A percentile compares a stretch with the other conserved stretches of the same genome.
These are phyloP conservation scores for Calosoma granatense DNA, from an alignment of 1,140 invertebrate genomes.

Conservation along the genomic window DNA sequence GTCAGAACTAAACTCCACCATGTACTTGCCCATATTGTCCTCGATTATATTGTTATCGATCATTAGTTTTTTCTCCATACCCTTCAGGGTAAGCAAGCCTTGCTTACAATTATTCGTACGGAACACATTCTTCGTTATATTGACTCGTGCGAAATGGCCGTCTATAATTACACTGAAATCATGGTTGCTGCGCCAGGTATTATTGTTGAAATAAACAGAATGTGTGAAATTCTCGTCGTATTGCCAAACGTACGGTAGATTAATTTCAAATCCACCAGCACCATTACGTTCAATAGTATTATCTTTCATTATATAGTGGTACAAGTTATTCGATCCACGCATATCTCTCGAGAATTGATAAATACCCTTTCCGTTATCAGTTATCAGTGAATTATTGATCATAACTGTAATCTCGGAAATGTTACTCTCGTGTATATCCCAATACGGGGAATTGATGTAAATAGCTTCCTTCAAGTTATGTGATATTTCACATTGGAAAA, in stretches of 20 bases:
- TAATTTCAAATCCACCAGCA: constrained; percentile 72
- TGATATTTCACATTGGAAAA: constrained; percentile 69
- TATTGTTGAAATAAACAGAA: constrained; percentile 74
- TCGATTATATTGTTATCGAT: constrained; percentile 71
- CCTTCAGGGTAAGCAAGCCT: constrained; percentile 75
- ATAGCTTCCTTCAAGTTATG: constrained; percentile 71
- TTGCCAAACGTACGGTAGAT: constrained; percentile 87
- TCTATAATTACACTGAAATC: constrained; percentile 75
- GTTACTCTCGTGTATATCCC: constrained; percentile 72
- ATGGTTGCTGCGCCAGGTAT: constrained; percentile 76
- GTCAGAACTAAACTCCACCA: constrained; percentile 80
- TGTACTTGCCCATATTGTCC: constrained; percentile 72
- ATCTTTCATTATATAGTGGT: constrained; percentile 85
- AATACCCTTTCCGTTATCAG: constrained; percentile 75
- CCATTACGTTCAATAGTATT: constrained; percentile 78
- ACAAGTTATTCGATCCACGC: constrained; percentile 85
- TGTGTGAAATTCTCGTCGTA: constrained; percentile 93
- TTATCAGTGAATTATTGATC: constrained; percentile 73
- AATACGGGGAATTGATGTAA: constrained; percentile 69
- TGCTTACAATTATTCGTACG: constrained; percentile 71
- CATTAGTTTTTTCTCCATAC: constrained; percentile 94
- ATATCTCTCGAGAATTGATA: constrained; percentile 82
- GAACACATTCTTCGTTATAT: constrained; percentile 78
- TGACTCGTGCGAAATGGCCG: constrained; percentile 82
- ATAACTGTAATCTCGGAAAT: constrained; percentile 76